Evolutionary conservation across 2,797 vertebrate genomes (phyloP).

Genomic region (Coregonus suidteri): DNA sequence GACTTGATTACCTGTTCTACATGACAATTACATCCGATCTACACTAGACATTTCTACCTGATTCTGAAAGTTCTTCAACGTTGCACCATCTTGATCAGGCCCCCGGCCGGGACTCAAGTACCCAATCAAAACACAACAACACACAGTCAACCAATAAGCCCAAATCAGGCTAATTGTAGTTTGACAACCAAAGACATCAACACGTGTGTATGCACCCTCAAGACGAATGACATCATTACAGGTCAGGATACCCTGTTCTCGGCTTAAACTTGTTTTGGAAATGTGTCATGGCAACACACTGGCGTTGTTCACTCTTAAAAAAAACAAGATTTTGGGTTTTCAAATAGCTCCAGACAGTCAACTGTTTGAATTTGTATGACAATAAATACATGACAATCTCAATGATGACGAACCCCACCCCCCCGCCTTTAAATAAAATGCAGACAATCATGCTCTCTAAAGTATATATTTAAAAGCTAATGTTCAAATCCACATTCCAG

Average conservation of each 20-base stretch:
- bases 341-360: not conserved
- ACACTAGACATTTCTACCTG: not conserved
- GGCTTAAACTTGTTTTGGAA: not conserved
- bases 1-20: not conserved
- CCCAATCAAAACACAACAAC: not conserved
- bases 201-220: not conserved
- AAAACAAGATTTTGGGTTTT: not conserved
- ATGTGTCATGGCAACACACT: not conserved
- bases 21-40: not conserved
- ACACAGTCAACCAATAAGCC: not conserved
- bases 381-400: not conserved
- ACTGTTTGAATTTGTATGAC: not conserved
- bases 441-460: not conserved
- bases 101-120: not conserved
- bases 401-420: not conserved
- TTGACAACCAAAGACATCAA: not conserved
- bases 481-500: constrained; percentile 2
- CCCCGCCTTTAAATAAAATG: not conserved
- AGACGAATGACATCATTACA: not conserved
- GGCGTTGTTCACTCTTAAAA: not conserved
- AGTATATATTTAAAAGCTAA: not conserved
- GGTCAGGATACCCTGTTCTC: not conserved
- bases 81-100: not conserved
- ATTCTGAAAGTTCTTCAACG: not conserved
- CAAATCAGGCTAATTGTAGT: not conserved